Conservation (phyloP, 2,888 invertebrate genomes). For the Eupithecia dodoneata region DNA sequence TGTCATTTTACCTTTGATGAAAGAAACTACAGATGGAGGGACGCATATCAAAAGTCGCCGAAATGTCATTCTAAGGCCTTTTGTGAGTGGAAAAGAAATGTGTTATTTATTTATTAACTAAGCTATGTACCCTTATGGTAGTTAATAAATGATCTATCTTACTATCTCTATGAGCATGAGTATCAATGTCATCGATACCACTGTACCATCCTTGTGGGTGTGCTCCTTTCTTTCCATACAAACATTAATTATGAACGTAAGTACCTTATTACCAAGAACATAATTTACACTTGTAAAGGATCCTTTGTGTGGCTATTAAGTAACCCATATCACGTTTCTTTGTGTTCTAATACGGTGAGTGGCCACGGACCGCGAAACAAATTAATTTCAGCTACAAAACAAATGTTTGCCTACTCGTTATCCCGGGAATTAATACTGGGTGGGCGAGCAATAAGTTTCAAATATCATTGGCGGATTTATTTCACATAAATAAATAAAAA, state of each 20-base stretch:
- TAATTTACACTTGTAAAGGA: slow-evolving; percentile 65
- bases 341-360: slow-evolving; percentile 60
- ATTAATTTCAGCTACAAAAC: slow-evolving; percentile 72
- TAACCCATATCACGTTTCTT: slow-evolving; percentile 78
- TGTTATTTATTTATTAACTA: no score
- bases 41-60: no score
- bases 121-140: no score
- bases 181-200: not conserved
- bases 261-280: slow-evolving; percentile 61
- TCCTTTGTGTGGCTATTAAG: slow-evolving; percentile 71
- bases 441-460: slow-evolving; percentile 24
- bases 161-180: no score
- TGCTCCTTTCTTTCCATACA: not conserved
- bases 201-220: not conserved
- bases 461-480: slow-evolving; percentile 14
- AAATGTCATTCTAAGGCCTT: no score
- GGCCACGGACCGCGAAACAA: slow-evolving; percentile 62
- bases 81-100: no score
- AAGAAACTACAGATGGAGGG: no score
- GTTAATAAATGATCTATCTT: no score
- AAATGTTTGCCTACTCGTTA: slow-evolving; percentile 67
- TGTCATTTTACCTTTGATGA: no score
- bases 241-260: slow-evolving; percentile 7
- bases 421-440: slow-evolving; percentile 48
- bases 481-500: not conserved